These are phyloP conservation scores for Steinernema khuongi DNA, from an alignment of 1,140 invertebrate species.

Conservation along the genomic window DNA sequence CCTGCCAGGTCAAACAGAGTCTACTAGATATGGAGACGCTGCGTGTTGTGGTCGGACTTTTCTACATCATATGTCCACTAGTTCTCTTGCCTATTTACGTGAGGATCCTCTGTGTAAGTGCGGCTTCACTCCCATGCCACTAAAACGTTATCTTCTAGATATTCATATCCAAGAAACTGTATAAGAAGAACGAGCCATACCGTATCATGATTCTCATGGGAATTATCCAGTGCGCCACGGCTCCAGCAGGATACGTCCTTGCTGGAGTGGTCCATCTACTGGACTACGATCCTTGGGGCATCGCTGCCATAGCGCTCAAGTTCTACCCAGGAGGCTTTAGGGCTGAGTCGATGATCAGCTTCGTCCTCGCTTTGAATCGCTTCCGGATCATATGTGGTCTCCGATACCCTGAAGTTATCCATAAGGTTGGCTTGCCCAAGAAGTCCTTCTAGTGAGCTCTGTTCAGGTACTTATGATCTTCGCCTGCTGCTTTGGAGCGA, in stretches of 20 bases:
- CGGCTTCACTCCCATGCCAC: not conserved
- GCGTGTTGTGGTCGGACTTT: not conserved
- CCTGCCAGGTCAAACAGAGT: too few relatives aligned
- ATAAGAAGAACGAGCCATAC: not conserved
- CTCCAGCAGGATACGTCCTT: not conserved
- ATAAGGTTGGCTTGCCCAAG: not conserved
- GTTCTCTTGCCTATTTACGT: not conserved
- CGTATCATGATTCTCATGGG: not conserved
- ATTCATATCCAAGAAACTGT: not conserved
- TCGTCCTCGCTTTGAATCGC: not conserved
- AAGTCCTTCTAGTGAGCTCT: not conserved
- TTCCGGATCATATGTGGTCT: not conserved
- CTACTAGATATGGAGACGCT: too few relatives aligned
- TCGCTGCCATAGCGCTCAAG: not conserved
- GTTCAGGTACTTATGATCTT: not conserved
- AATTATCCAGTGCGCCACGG: too few relatives aligned
- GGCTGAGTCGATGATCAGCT: not conserved
- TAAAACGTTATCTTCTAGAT: not conserved
- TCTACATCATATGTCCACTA: not conserved
- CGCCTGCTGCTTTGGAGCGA: not conserved
- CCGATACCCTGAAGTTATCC: not conserved
- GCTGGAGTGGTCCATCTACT: not conserved
- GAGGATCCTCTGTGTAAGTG: not conserved
- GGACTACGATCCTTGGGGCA: not conserved
- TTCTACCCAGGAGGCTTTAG: not conserved